A percentile compares a stretch with the other conserved stretches of the same genome.
These are phyloP conservation scores for Corydoras maculifer DNA, from an alignment of 2,113 vertebrate genomes.

Conservation along the genomic window DNA sequence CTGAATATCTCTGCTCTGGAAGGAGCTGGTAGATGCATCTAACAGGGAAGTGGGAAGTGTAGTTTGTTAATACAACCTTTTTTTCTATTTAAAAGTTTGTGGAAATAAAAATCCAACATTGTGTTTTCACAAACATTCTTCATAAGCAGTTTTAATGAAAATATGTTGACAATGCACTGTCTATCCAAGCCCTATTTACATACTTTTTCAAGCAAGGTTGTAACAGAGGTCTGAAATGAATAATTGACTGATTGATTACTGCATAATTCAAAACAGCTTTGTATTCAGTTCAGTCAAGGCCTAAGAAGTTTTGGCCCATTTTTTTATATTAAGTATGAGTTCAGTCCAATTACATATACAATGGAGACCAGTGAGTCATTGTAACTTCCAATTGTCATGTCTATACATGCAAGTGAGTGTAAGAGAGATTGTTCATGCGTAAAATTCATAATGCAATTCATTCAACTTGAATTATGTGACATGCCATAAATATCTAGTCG, in stretches of 20 bases:
- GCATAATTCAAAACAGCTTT: slow-evolving; percentile 99
- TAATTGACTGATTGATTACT: slow-evolving; percentile 97
- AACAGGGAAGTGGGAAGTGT: too few species aligned
- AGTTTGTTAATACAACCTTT: too few species aligned
- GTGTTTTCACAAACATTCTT: slow-evolving; percentile 92
- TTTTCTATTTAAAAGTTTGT: too few species aligned
- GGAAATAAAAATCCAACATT: slow-evolving; percentile 86
- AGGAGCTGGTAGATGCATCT: too few species aligned
- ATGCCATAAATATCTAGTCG: too few species aligned
- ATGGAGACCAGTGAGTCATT: slow-evolving; percentile 87
- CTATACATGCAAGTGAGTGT: slow-evolving; percentile 22
- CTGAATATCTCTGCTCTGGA: too few species aligned
- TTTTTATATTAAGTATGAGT: slow-evolving; percentile 95
- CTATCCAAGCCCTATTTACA: slow-evolving; percentile 84
- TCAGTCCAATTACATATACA: slow-evolving; percentile 95
- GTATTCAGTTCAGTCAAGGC: slow-evolving; percentile 88
- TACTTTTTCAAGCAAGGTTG: slow-evolving; percentile 95
- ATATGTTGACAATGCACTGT: slow-evolving; percentile 98
- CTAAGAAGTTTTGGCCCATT: slow-evolving; percentile 95
- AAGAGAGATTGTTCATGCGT: slow-evolving; percentile 24
- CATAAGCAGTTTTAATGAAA: slow-evolving; percentile 98
- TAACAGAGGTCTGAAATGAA: slow-evolving; percentile 93
- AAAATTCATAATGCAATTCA: too few species aligned
- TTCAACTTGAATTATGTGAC: too few species aligned
- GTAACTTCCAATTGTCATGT: slow-evolving; percentile 71